phyloP scores from a whole-genome alignment of 1,140 invertebrate genomes.

The Meloidogyne floridensis region DNA sequence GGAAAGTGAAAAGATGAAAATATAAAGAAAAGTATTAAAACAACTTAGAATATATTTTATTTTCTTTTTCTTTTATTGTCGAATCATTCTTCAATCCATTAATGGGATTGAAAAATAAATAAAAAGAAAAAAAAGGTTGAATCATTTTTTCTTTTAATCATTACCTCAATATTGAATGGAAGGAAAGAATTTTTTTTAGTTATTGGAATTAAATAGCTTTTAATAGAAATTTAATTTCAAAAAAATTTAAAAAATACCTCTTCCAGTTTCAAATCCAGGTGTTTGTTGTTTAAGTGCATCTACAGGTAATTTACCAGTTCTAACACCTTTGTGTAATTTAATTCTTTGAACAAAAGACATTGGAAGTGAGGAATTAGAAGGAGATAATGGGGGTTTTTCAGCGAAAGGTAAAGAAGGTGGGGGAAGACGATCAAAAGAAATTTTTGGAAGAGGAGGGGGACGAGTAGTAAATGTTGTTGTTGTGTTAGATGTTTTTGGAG shows the following conservation, averaged over 20 bases:
- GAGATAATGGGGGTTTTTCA: conserved; percentile 1
- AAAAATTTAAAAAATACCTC: not conserved
- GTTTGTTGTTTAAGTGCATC: conserved; percentile 29
- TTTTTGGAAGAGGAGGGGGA: not conserved
- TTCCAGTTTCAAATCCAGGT: conserved; percentile 15
- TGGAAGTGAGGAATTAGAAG: not conserved
- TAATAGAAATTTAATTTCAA: too few species aligned
- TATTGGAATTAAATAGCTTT: too few species aligned
- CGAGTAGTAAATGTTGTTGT: too few species aligned
- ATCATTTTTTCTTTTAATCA: not conserved
- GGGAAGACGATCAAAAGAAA: not conserved
- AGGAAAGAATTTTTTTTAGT: too few species aligned
- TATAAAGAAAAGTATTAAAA: not conserved
- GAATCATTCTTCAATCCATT: not conserved
- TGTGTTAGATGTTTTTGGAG: not conserved
- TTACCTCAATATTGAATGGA: not conserved
- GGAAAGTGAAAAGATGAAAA: not conserved
- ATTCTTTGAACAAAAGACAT: conserved; percentile 42
- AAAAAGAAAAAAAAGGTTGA: not conserved
- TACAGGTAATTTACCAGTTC: conserved; percentile 45
- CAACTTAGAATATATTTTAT: not conserved
- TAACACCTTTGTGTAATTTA: conserved; percentile 41
- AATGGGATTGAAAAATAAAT: not conserved
- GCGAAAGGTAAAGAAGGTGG: not conserved
- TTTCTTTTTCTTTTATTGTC: not conserved